Evolutionary conservation across 2,888 invertebrate species (phyloP).

Genomic region (Ariolimax columbianus): DNA sequence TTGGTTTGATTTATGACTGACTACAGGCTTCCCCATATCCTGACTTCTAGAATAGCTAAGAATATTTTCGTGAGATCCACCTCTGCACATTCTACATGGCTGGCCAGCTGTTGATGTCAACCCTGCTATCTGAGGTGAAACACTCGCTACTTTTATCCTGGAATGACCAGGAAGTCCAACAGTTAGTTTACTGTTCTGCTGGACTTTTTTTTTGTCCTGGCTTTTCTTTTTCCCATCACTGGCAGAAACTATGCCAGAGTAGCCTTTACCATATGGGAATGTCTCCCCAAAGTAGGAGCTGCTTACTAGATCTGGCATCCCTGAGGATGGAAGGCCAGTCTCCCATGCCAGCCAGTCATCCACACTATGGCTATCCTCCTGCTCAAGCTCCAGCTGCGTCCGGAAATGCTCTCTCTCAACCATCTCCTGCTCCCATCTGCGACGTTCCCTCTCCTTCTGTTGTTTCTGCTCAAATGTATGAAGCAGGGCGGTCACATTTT

Average conservation of each 20-base stretch:
- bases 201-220: background rate
- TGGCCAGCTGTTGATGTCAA: background rate
- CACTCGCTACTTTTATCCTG: background rate
- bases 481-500: conserved; percentile 65
- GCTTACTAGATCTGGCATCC: conserved; percentile 46
- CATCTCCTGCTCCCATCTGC: conserved; percentile 67
- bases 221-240: background rate
- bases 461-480: conserved; percentile 68
- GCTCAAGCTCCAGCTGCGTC: conserved; percentile 70
- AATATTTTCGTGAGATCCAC: conserved; percentile 33
- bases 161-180: conserved; percentile 1
- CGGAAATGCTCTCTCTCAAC: conserved; percentile 71
- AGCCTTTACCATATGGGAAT: conserved; percentile 5
- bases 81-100: conserved; percentile 10
- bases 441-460: conserved; percentile 67
- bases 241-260: background rate
- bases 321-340: background rate
- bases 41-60: conserved; percentile 4
- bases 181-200: background rate
- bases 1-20: conserved; percentile 1
- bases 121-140: conserved; percentile 9
- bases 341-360: conserved; percentile 68
- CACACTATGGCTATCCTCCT: conserved; percentile 69
- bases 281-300: conserved; percentile 36
- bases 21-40: background rate